A percentile compares a stretch with the other conserved stretches of the same genome.
phyloP scores from a whole-genome alignment of 2,888 invertebrate species.

The Drosophila helvetica region DNA sequence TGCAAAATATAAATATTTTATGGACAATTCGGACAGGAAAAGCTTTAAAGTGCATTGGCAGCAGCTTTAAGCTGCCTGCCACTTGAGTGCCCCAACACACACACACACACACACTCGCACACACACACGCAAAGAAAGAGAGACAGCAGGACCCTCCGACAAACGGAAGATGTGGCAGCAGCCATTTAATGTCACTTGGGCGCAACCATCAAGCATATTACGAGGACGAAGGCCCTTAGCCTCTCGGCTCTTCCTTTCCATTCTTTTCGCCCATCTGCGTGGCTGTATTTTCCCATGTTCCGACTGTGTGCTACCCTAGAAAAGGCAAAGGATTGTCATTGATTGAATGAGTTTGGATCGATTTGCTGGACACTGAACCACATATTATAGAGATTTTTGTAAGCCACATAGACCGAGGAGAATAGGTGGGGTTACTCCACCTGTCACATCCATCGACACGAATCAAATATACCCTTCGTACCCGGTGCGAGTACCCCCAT shows the following conservation, averaged over 20 bases:
- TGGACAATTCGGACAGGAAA: constrained; percentile 26
- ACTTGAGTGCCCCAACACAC: constrained; percentile 68
- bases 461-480: constrained; percentile 49
- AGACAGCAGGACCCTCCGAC: background rate
- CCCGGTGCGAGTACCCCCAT: constrained; percentile 27
- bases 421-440: background rate
- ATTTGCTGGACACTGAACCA: too few species aligned
- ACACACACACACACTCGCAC: constrained; percentile 2
- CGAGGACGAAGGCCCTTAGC: constrained; percentile 50
- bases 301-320: background rate
- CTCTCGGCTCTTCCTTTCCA: constrained; percentile 14
- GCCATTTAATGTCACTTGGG: constrained; percentile 79
- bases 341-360: too few species aligned
- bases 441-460: background rate
- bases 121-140: constrained; percentile 2
- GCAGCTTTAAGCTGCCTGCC: constrained; percentile 63
- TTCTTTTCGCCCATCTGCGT: background rate
- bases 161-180: constrained; percentile 57
- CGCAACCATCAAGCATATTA: constrained; percentile 78
- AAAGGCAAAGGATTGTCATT: too few species aligned
- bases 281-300: background rate
- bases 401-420: too few species aligned
- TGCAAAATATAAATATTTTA: constrained; percentile 60
- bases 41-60: constrained; percentile 61
- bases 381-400: too few species aligned